phyloP scores from a whole-genome alignment of 2,797 vertebrate species.

The Alosa sapidissima region DNA sequence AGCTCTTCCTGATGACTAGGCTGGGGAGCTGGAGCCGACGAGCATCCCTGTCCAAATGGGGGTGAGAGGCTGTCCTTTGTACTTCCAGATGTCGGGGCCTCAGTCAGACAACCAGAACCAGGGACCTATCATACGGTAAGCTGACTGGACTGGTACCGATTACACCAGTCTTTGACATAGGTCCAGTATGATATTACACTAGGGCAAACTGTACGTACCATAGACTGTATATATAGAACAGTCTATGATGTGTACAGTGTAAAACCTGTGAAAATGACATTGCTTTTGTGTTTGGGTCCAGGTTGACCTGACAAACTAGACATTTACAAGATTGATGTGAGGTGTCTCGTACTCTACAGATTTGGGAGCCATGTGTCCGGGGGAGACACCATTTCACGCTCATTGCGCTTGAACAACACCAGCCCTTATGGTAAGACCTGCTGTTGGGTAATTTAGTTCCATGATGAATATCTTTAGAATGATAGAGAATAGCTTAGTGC shows the following conservation, averaged over 20 bases:
- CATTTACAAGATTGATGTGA: not conserved
- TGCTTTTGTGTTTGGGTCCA: not conserved
- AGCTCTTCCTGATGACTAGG: slow-evolving; percentile 64
- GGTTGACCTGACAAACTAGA: not conserved
- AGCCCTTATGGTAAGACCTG: slow-evolving; percentile 78
- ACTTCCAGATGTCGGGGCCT: slow-evolving; percentile 82
- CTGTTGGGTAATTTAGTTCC: not conserved
- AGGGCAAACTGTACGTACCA: not conserved
- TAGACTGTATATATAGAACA: too few relatives aligned
- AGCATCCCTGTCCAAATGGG: slow-evolving; percentile 82
- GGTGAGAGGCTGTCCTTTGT: slow-evolving; percentile 88
- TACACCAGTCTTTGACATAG: not conserved
- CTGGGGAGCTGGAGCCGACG: slow-evolving; percentile 76
- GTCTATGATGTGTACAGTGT: not conserved
- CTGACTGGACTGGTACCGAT: not conserved
- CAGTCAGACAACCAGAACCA: slow-evolving; percentile 62
- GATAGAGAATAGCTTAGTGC: not conserved
- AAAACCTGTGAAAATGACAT: not conserved
- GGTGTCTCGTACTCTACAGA: slow-evolving; percentile 62
- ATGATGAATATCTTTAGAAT: not conserved
- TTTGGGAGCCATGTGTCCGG: slow-evolving; percentile 88
- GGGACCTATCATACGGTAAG: slow-evolving; percentile 77
- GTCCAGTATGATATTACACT: not conserved
- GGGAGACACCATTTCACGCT: slow-evolving; percentile 78
- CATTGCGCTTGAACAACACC: slow-evolving; percentile 84